Evolutionary conservation across 2,888 invertebrate genomes (phyloP).

Genomic region (Mesoligia furuncula): DNA sequence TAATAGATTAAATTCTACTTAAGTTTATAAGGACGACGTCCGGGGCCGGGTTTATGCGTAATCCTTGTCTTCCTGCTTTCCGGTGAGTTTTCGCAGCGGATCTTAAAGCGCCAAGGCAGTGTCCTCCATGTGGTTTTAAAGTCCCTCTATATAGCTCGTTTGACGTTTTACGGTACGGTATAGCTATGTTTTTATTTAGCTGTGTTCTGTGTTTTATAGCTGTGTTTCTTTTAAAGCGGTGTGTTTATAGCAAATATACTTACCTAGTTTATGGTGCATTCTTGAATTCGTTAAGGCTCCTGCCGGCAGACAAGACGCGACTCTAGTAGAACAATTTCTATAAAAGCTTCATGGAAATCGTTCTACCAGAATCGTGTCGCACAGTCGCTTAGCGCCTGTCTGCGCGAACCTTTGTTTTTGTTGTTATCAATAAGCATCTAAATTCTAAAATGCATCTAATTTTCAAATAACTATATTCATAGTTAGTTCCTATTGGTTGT

Average conservation of each 20-base stretch:
- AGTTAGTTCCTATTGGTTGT: background rate
- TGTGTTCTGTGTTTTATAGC: background rate
- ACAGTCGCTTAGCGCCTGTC: no score
- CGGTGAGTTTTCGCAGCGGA: slow-evolving; percentile 37
- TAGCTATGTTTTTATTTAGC: background rate
- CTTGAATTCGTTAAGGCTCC: background rate
- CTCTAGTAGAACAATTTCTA: no score
- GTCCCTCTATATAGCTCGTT: slow-evolving; percentile 12
- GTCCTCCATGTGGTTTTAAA: slow-evolving; percentile 35
- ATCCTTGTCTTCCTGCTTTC: slow-evolving; percentile 51
- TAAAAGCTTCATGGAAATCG: no score
- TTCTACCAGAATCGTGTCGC: no score
- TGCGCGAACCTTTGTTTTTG: no score
- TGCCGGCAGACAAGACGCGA: no score
- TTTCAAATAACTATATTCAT: background rate
- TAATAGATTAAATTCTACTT: slow-evolving; percentile 49
- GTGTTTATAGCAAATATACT: background rate
- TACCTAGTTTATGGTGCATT: background rate
- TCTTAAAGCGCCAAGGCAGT: slow-evolving; percentile 44
- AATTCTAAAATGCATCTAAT: background rate
- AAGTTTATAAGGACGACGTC: slow-evolving; percentile 47
- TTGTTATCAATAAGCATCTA: background rate
- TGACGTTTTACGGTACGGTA: slow-evolving; percentile 17
- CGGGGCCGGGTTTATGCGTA: slow-evolving; percentile 49
- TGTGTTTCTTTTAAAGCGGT: slow-evolving; percentile 2